A percentile compares a stretch with the other conserved stretches of the same genome.
These are phyloP conservation scores for Rhagoletis pomonella DNA, from an alignment of 1,140 invertebrate species.

Conservation along the genomic window DNA sequence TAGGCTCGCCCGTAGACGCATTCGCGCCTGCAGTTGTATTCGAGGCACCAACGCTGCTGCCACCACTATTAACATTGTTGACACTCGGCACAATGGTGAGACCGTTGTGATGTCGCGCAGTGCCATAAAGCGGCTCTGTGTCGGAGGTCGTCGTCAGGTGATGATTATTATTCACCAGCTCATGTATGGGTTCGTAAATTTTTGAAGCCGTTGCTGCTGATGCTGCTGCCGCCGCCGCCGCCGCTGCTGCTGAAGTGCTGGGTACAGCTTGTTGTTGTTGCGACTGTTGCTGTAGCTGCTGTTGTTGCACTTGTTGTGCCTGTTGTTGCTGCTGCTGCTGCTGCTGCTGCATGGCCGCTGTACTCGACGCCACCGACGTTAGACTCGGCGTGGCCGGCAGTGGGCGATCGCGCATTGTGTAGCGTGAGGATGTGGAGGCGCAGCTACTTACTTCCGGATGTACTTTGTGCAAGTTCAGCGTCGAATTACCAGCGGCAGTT, in stretches of 20 bases:
- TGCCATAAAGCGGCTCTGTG: constrained; percentile 65
- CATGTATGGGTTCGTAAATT: constrained; percentile 72
- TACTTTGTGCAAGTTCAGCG: constrained; percentile 83
- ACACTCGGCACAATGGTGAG: constrained; percentile 58
- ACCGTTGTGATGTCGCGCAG: constrained; percentile 56
- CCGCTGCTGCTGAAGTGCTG: constrained; percentile 69
- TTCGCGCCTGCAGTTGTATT: constrained; percentile 10
- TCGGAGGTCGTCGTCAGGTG: constrained; percentile 61
- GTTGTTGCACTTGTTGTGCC: constrained; percentile 75
- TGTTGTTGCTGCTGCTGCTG: constrained; percentile 67
- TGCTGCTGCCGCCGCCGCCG: constrained; percentile 53
- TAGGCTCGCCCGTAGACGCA: constrained; percentile 68
- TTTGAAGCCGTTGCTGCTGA: too few relatives aligned
- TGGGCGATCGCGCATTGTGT: constrained; percentile 77
- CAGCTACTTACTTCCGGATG: constrained; percentile 73
- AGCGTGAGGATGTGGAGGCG: constrained; percentile 68
- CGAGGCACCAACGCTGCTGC: not conserved
- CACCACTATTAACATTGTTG: constrained; percentile 20
- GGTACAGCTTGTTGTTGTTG: constrained; percentile 65
- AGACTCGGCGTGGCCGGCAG: constrained; percentile 78
- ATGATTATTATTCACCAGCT: constrained; percentile 64
- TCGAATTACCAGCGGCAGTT: constrained; percentile 89
- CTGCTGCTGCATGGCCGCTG: constrained; percentile 72
- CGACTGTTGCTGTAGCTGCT: too few relatives aligned
- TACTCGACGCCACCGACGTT: constrained; percentile 76